Evolutionary conservation across 2,888 invertebrate genomes (phyloP).

Genomic region (Leptinotarsa rubiginosa): DNA sequence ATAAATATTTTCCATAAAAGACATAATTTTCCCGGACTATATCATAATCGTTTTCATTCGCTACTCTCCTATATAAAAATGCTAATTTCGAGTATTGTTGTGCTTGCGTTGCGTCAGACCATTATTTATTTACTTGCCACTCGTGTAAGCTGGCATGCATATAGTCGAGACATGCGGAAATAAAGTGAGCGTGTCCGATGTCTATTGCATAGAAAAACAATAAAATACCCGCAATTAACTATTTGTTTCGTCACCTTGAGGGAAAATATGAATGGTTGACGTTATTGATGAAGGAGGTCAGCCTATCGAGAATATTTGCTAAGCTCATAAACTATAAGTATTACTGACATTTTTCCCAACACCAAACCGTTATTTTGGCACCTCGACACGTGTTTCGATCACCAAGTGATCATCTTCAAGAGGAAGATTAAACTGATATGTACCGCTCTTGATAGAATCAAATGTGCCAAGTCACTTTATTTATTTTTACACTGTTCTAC

Average conservation of each 20-base stretch:
- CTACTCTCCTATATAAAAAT: constrained; percentile 28
- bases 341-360: too few relatives aligned
- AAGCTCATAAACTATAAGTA: background rate
- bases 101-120: constrained; percentile 28
- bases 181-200: constrained; percentile 1
- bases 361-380: too few relatives aligned
- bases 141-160: constrained; percentile 1
- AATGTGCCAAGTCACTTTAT: too few relatives aligned
- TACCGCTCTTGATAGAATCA: too few relatives aligned
- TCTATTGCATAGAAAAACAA: background rate
- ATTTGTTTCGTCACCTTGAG: constrained; percentile 15
- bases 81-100: constrained; percentile 27
- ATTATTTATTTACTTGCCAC: constrained; percentile 6
- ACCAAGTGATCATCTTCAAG: too few relatives aligned
- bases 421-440: too few relatives aligned
- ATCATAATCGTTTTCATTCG: constrained; percentile 13
- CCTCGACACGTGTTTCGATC: too few relatives aligned
- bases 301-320: background rate
- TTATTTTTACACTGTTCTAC: too few relatives aligned
- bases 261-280: background rate
- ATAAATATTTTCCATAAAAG: too few relatives aligned
- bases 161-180: background rate
- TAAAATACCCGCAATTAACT: background rate
- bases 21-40: background rate
- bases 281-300: background rate